Evolutionary conservation across 1,140 invertebrate species (phyloP).

Genomic region (Thrips palmi): DNA sequence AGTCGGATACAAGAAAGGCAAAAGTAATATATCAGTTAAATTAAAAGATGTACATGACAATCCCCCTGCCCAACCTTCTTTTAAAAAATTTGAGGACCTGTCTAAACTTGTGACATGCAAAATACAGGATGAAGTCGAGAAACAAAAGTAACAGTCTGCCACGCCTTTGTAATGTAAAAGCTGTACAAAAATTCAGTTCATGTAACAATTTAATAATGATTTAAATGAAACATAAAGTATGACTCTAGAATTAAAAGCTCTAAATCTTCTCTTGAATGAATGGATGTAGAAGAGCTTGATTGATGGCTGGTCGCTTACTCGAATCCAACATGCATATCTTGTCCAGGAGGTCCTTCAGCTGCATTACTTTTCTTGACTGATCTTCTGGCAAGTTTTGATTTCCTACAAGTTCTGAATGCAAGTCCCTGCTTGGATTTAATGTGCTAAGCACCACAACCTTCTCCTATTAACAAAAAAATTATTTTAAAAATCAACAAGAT

Average conservation of each 20-base stretch:
- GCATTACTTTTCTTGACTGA: conserved; percentile 73
- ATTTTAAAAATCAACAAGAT: not conserved
- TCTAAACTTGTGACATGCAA: too few species aligned
- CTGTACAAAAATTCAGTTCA: too few species aligned
- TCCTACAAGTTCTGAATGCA: conserved; percentile 72
- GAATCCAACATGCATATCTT: conserved; percentile 87
- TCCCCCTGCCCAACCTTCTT: too few species aligned
- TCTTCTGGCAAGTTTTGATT: conserved; percentile 76
- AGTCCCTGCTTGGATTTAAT: conserved; percentile 68
- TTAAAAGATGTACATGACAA: too few species aligned
- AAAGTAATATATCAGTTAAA: too few species aligned
- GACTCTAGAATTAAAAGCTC: conserved; percentile 8
- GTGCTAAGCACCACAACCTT: conserved; percentile 89
- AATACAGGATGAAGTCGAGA: too few species aligned
- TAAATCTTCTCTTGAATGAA: conserved; percentile 89
- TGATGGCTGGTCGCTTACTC: conserved; percentile 77
- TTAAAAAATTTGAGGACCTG: too few species aligned
- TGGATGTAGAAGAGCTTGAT: conserved; percentile 84
- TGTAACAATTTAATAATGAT: too few species aligned
- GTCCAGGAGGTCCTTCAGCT: conserved; percentile 88
- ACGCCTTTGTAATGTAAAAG: too few species aligned
- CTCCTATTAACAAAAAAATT: conserved; percentile 45
- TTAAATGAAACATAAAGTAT: too few species aligned
- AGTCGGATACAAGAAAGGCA: too few species aligned
- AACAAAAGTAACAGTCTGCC: too few species aligned